Evolutionary conservation across 2,113 vertebrate species (phyloP), one percentile per base, ranked within the genome.

Genomic region (Siniperca chuatsi): DNA sequence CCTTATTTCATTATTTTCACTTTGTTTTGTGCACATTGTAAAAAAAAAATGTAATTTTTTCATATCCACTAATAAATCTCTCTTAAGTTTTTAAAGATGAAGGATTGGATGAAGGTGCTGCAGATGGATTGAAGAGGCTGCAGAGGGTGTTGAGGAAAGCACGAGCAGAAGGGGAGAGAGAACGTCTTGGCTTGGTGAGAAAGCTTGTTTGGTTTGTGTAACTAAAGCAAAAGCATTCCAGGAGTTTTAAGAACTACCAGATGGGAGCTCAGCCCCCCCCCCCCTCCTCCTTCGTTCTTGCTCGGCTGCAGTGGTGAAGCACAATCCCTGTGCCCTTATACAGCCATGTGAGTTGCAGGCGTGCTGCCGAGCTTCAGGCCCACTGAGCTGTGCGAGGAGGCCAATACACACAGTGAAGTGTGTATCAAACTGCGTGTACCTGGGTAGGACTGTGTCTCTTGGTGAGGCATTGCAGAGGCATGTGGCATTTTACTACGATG

Each of bases 171-270:
- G 29, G 74, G 50, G 76, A 81, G 82, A 86, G 87, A 69, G 75
- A 87, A 87, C 69, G 83, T 88, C 90, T 91, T 86, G 91, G 90
- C 92, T 92, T 93, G 93, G 94, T 92, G 88, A 88, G 91, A 90
- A 94, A 79, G 86, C 91, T 95, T 96, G 96, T 96, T 96, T 96
- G 93, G 94, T 95, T 96, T 96, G 95, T 95, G 96, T 96, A 94
- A 96, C 96, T 96, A 96, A 95, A 96, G 96, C 96, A 96, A 96
- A 96, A 94, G 95, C 95, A 96, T 96, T 96, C 96, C 96, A 96
- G 93, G 90, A 93, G 94, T 96, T 96, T 96, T 96, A 96, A 96
- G 94, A 93, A 96, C 94, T 95, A 96, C 94, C 96, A 96, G 96
- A 96, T 96, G 96, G 94, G 88, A 92, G 91, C 86, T 89, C 86